Evolutionary conservation across 2,888 invertebrate species (phyloP).

Genomic region (Merodon equestris): DNA sequence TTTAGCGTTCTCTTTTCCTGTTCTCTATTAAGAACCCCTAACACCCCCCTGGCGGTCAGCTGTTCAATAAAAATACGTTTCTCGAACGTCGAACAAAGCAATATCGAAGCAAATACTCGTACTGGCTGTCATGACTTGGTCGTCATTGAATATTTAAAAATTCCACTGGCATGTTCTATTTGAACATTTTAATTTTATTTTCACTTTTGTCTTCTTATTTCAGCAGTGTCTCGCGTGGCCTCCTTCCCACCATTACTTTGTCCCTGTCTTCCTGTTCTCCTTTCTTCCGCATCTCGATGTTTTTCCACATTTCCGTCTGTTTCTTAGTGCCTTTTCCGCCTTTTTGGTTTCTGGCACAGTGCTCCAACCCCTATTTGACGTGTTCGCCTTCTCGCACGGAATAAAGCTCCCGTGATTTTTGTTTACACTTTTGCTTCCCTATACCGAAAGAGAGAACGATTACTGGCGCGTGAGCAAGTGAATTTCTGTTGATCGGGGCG

Average conservation of each 20-base stretch:
- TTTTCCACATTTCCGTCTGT: constrained; percentile 1
- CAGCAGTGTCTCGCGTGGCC: too few relatives aligned
- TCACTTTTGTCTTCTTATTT: too few relatives aligned
- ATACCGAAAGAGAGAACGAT: not conserved
- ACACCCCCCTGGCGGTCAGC: too few relatives aligned
- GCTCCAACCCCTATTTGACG: constrained; percentile 2
- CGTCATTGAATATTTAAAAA: constrained; percentile 20
- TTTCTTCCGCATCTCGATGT: not conserved
- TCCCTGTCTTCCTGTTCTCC: too few relatives aligned
- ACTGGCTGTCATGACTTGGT: too few relatives aligned
- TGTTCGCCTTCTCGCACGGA: not conserved
- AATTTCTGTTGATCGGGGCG: not conserved
- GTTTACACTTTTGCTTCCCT: constrained; percentile 23
- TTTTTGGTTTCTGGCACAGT: not conserved
- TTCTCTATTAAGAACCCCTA: too few relatives aligned
- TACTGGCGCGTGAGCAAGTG: constrained; percentile 2
- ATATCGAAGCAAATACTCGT: too few relatives aligned
- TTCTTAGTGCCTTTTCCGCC: not conserved
- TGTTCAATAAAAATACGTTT: too few relatives aligned
- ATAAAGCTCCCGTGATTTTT: constrained; percentile 20
- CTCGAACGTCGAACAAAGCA: too few relatives aligned
- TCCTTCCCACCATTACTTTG: too few relatives aligned
- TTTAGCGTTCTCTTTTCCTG: too few relatives aligned
- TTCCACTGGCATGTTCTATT: constrained; percentile 10
- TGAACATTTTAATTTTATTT: constrained; percentile 3